Evolutionary conservation across 2,797 vertebrate genomes (phyloP).

Genomic region (Garrulus glandarius): DNA sequence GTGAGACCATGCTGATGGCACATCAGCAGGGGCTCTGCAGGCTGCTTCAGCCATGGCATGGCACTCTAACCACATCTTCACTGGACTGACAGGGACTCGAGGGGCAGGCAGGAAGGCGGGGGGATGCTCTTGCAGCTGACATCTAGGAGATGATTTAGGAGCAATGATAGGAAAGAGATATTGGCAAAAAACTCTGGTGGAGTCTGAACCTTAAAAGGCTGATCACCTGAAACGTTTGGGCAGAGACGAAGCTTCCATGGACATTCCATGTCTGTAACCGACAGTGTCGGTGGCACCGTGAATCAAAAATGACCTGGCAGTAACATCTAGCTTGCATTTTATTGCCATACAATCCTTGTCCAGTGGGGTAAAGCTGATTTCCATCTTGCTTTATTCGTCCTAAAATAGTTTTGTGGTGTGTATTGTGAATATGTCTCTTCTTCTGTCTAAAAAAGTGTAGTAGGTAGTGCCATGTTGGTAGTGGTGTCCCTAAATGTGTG

Average conservation of each 20-base stretch:
- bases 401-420: background rate
- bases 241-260: background rate
- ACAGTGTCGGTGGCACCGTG: background rate
- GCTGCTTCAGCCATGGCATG: slow-evolving; percentile 17
- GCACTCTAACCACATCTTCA: slow-evolving; percentile 18
- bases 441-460: background rate
- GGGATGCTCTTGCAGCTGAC: background rate
- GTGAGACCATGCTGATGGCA: background rate
- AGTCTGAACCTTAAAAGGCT: background rate
- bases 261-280: background rate
- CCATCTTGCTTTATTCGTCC: slow-evolving; percentile 8
- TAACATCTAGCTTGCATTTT: background rate
- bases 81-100: slow-evolving; percentile 6
- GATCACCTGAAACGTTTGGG: background rate
- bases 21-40: slow-evolving; percentile 29
- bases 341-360: background rate
- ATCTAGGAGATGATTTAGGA: background rate
- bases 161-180: accelerated
- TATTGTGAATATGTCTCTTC: background rate
- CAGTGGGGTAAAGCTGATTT: slow-evolving; percentile 48
- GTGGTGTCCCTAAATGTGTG: background rate
- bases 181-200: accelerated
- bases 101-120: background rate
- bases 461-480: background rate
- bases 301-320: background rate